A percentile compares a stretch with the other conserved stretches of the same genome.
Conservation (phyloP, 2,888 invertebrate species). For the Gymnoscelis rufifasciata region DNA sequence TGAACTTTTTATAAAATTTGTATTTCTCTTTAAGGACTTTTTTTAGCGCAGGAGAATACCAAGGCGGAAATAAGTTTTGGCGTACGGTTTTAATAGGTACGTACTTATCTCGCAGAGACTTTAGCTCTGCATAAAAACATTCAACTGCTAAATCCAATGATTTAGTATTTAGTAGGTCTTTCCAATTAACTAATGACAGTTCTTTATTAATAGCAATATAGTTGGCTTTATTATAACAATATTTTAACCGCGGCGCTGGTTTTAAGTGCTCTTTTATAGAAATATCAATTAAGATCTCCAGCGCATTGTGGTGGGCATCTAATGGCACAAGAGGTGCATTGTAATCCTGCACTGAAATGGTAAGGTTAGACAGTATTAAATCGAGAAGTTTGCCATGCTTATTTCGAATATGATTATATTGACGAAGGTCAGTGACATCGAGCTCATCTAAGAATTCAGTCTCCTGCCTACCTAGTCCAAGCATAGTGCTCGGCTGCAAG, state of each 20-base stretch:
- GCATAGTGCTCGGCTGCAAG: background rate
- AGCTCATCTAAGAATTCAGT: background rate
- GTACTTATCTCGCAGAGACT: too few relatives aligned
- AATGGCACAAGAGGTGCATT: background rate
- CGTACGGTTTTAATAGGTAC: too few relatives aligned
- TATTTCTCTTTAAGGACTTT: too few relatives aligned
- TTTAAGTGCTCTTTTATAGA: background rate
- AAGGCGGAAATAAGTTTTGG: too few relatives aligned
- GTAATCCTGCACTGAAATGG: background rate
- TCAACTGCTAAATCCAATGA: too few relatives aligned
- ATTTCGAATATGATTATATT: constrained; percentile 3
- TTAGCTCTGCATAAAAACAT: too few relatives aligned
- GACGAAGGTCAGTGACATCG: background rate
- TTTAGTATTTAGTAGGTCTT: too few relatives aligned
- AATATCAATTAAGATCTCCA: background rate
- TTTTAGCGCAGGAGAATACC: too few relatives aligned
- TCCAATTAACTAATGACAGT: background rate
- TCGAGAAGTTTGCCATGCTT: constrained; percentile 1
- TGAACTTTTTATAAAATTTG: too few relatives aligned
- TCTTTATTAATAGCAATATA: background rate
- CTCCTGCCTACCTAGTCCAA: background rate
- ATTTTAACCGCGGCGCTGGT: background rate
- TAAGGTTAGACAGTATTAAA: background rate
- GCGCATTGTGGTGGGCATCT: constrained; percentile 1
- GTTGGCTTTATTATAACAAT: background rate